These are phyloP conservation scores for Petrocephalus sullivani DNA, from an alignment of 2,797 vertebrate species.

Conservation along the genomic window DNA sequence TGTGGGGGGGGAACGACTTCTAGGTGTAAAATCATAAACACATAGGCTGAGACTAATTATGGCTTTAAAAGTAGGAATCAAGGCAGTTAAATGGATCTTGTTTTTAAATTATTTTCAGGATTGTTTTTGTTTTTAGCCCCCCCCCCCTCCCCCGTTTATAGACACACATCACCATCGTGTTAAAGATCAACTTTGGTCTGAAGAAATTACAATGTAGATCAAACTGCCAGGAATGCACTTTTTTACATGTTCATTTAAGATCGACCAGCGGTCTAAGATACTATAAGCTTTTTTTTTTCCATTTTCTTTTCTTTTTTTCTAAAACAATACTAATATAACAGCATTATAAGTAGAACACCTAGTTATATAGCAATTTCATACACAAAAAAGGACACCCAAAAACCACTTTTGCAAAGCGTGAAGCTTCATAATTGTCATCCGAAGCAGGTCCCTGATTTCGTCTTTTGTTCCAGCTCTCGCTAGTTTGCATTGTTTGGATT, in stretches of 20 bases:
- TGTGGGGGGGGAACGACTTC: background rate
- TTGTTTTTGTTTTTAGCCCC: constrained; percentile 12
- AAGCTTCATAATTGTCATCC: constrained; percentile 34
- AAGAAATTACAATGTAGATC: constrained; percentile 23
- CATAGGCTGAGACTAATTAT: constrained; percentile 32
- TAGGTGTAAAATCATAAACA: constrained; percentile 13
- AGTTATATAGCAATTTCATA: constrained; percentile 32
- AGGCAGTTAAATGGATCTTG: constrained; percentile 35
- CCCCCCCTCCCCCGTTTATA: background rate
- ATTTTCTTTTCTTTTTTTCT: constrained; percentile 20
- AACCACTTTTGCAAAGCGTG: constrained; percentile 36
- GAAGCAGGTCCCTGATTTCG: constrained; percentile 47
- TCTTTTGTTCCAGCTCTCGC: constrained; percentile 33
- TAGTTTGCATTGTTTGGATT: constrained; percentile 38
- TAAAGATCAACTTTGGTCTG: constrained; percentile 39
- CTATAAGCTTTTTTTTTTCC: constrained; percentile 19
- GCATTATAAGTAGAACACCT: constrained; percentile 33
- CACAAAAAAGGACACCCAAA: constrained; percentile 30
- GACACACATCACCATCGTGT: constrained; percentile 26
- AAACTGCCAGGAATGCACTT: constrained; percentile 10
- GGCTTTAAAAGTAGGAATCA: constrained; percentile 39
- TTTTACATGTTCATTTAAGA: constrained; percentile 25
- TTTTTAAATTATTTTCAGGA: constrained; percentile 24
- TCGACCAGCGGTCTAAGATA: constrained; percentile 27
- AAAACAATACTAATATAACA: constrained; percentile 36